Conservation (phyloP, 2,113 vertebrate genomes). For the Danio rerio region DNA sequence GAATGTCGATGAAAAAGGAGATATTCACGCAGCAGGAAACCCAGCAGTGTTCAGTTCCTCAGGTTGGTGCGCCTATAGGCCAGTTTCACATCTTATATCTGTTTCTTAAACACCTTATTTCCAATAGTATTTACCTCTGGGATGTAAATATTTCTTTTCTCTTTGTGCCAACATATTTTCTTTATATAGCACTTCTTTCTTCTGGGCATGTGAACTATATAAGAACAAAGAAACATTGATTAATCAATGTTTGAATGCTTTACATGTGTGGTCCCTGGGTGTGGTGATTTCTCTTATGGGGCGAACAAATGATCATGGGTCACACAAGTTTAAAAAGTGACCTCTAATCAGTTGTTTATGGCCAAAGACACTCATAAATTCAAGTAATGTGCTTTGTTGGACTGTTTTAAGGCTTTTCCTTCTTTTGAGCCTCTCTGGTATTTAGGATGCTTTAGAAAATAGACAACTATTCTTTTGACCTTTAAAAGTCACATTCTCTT, state of each 20-base stretch:
- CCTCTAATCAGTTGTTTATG: constrained; percentile 42
- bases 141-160: constrained; percentile 6
- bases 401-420: neutral
- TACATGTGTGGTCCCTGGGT: constrained; percentile 11
- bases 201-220: neutral
- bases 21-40: constrained; percentile 62
- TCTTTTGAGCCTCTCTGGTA: constrained; percentile 13
- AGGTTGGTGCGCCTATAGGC: constrained; percentile 66
- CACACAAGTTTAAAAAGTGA: constrained; percentile 30
- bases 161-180: neutral
- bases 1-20: constrained; percentile 63
- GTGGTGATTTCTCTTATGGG: constrained; percentile 30
- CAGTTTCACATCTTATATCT: constrained; percentile 16
- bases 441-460: constrained; percentile 21
- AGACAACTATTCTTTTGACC: neutral
- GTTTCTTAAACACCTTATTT: neutral
- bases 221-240: constrained; percentile 15
- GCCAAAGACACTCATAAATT: neutral
- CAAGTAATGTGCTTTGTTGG: neutral
- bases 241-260: constrained; percentile 32
- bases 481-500: constrained; percentile 42
- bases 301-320: constrained; percentile 29
- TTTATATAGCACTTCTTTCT: neutral
- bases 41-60: constrained; percentile 53
- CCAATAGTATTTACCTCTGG: constrained; percentile 32